phyloP scores from a whole-genome alignment of 2,888 invertebrate genomes.

The Dryobota labecula region DNA sequence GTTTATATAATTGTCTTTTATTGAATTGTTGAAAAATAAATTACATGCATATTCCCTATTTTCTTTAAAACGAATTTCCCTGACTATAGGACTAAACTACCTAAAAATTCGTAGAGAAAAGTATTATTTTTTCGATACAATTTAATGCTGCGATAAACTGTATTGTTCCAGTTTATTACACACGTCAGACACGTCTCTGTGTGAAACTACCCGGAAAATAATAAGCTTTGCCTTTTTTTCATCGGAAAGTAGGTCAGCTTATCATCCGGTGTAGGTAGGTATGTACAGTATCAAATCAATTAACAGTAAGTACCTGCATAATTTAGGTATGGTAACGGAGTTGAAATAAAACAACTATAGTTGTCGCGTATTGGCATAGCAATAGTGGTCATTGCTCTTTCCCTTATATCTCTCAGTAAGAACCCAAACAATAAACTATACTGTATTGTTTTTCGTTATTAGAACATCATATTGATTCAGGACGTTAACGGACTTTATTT shows the following conservation, averaged over 20 bases:
- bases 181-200: background rate
- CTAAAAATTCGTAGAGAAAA: background rate
- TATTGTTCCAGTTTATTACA: background rate
- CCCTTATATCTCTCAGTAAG: background rate
- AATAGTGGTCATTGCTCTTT: background rate
- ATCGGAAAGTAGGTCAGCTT: conserved; percentile 22
- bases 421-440: background rate
- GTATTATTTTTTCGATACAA: background rate
- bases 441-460: background rate
- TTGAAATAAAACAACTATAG: background rate
- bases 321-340: background rate
- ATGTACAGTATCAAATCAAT: conserved; percentile 14
- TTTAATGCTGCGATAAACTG: background rate
- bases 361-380: background rate
- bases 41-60: too few species aligned
- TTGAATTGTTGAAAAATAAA: too few species aligned
- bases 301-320: background rate
- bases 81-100: background rate
- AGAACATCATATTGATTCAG: background rate
- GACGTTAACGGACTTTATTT: background rate
- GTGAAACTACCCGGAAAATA: conserved; percentile 1
- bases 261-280: conserved; percentile 17
- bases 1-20: too few species aligned
- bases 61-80: too few species aligned
- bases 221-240: background rate